phyloP scores from a whole-genome alignment of 2,888 invertebrate species.

The Malthinus flaveolus region DNA sequence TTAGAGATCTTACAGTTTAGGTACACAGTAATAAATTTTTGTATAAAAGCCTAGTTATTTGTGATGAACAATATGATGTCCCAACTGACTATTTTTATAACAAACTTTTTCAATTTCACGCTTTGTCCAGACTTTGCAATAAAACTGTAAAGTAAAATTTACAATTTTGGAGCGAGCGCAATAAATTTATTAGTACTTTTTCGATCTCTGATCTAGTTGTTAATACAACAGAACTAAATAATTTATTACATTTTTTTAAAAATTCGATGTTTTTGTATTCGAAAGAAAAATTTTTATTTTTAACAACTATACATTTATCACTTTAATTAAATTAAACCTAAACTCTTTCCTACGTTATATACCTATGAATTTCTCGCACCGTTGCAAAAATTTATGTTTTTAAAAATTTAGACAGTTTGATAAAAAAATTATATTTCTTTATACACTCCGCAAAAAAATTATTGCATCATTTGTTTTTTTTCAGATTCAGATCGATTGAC shows the following conservation, averaged over 20 bases:
- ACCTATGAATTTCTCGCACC: too few species aligned
- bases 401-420: too few species aligned
- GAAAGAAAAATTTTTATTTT: background rate
- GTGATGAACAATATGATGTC: constrained; percentile 46
- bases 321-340: too few species aligned
- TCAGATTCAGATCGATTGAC: too few species aligned
- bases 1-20: too few species aligned
- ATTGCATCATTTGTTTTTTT: too few species aligned
- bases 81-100: constrained; percentile 47
- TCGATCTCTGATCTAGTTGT: constrained; percentile 40
- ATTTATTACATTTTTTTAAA: background rate
- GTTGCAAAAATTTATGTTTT: too few species aligned
- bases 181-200: constrained; percentile 49
- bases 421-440: too few species aligned
- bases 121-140: constrained; percentile 49
- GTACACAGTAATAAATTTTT: background rate
- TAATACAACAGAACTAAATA: constrained; percentile 39
- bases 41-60: constrained; percentile 40
- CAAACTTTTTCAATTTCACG: constrained; percentile 55
- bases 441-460: too few species aligned
- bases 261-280: background rate
- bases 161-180: constrained; percentile 45
- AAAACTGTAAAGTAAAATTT: constrained; percentile 52
- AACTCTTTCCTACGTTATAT: too few species aligned
- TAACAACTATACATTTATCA: too few species aligned